Evolutionary conservation across 2,113 vertebrate species (phyloP).

Genomic region (Dromiciops gliroides): DNA sequence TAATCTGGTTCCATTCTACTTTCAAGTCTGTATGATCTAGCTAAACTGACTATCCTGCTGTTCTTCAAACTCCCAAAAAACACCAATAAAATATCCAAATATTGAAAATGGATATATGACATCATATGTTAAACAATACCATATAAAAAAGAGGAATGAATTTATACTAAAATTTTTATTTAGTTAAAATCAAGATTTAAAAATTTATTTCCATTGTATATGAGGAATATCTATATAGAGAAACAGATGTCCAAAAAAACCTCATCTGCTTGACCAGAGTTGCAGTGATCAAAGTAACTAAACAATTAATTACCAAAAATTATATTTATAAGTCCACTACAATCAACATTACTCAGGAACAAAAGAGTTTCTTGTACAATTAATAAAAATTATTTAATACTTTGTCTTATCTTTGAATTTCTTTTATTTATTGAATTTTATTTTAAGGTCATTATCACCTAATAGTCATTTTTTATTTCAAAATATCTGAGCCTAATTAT

Average conservation of each 20-base stretch:
- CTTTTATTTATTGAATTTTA: slow-evolving; percentile 46
- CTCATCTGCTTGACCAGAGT: background rate
- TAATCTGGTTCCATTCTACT: background rate
- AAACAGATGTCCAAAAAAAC: background rate
- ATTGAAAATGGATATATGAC: background rate
- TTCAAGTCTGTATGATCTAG: too few species aligned
- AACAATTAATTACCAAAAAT: background rate
- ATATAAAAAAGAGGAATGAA: background rate
- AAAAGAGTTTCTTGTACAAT: background rate
- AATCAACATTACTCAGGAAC: background rate
- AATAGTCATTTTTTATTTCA: background rate
- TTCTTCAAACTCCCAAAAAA: background rate
- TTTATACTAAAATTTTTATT: background rate
- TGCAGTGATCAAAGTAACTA: background rate
- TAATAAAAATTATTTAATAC: too few species aligned
- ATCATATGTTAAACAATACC: background rate
- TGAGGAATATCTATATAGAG: background rate
- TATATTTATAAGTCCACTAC: background rate
- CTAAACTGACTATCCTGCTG: background rate
- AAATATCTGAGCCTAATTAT: slow-evolving; percentile 30
- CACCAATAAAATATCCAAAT: background rate
- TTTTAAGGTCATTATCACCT: slow-evolving; percentile 37
- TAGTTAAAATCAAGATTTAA: background rate
- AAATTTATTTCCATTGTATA: background rate
- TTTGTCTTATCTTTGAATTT: too few species aligned